Conservation (phyloP, 1,140 invertebrate species). For the Coptotermes formosanus region DNA sequence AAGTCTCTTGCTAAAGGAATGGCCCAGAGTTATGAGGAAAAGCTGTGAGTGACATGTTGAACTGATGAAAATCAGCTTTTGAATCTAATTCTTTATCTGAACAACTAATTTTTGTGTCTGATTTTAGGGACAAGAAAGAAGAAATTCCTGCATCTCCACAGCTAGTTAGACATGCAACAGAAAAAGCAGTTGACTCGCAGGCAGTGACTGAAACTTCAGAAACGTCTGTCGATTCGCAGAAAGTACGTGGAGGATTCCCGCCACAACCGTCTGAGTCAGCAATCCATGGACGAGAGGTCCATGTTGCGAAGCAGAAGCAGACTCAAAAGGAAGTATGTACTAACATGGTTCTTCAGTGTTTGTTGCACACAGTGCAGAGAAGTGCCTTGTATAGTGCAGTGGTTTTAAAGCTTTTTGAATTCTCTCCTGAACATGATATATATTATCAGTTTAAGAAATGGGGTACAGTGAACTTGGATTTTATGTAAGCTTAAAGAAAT, state of each 20-base stretch:
- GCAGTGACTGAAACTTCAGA: conserved; percentile 22
- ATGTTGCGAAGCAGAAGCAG: conserved; percentile 85
- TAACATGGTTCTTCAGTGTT: background rate
- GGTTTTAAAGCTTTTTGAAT: too few species aligned
- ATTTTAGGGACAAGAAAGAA: conserved; percentile 49
- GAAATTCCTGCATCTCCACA: conserved; percentile 32
- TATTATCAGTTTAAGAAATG: too few species aligned
- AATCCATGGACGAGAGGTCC: conserved; percentile 84
- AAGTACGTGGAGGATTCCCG: conserved; percentile 36
- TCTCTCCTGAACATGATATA: too few species aligned
- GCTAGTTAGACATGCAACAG: background rate
- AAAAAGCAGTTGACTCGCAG: background rate
- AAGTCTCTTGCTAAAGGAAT: conserved; percentile 79
- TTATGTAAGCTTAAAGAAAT: too few species aligned
- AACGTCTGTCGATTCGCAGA: conserved; percentile 23
- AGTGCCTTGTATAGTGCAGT: too few species aligned
- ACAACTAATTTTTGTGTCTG: conserved; percentile 3
- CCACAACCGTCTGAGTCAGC: conserved; percentile 76
- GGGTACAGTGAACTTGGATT: too few species aligned
- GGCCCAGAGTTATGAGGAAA: conserved; percentile 81
- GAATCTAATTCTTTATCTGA: background rate
- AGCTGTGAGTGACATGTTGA: conserved; percentile 63
- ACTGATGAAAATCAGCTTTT: background rate
- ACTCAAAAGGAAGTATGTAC: conserved; percentile 76
- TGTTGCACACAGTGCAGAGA: too few species aligned